These are phyloP conservation scores for Dasyornis broadbenti DNA, from an alignment of 2,113 vertebrate genomes.

Conservation along the genomic window DNA sequence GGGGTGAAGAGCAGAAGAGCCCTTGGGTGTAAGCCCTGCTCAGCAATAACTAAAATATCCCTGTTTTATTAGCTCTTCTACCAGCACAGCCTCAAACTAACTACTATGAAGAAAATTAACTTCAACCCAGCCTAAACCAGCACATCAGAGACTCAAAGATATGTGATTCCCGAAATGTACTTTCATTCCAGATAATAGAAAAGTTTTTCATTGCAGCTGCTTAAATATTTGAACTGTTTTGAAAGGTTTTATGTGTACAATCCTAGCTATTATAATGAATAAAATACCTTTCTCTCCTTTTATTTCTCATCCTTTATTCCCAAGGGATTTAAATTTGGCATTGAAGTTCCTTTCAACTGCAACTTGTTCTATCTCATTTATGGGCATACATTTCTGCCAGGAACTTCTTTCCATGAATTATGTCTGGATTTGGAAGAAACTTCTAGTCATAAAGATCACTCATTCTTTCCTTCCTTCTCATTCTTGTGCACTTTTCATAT, in stretches of 20 bases:
- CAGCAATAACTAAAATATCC: background rate
- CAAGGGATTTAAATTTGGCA: background rate
- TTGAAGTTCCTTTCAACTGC: background rate
- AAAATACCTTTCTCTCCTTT: background rate
- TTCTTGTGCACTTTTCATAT: background rate
- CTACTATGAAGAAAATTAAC: background rate
- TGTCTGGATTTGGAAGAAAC: background rate
- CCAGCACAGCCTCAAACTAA: background rate
- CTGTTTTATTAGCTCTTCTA: background rate
- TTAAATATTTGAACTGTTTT: slow-evolving; percentile 6
- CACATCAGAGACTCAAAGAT: background rate
- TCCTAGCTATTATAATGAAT: background rate
- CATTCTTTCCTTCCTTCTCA: background rate
- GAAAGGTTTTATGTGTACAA: background rate
- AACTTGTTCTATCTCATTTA: background rate
- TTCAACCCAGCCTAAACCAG: background rate
- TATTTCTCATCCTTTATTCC: background rate
- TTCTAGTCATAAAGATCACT: background rate
- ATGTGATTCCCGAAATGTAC: background rate
- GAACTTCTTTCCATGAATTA: background rate
- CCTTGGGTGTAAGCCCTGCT: background rate
- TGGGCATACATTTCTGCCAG: background rate
- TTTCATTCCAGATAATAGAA: background rate
- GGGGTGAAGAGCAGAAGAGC: background rate
- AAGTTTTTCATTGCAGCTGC: background rate